phyloP scores from a whole-genome alignment of 2,113 vertebrate genomes.

The Rhinogobius similis region DNA sequence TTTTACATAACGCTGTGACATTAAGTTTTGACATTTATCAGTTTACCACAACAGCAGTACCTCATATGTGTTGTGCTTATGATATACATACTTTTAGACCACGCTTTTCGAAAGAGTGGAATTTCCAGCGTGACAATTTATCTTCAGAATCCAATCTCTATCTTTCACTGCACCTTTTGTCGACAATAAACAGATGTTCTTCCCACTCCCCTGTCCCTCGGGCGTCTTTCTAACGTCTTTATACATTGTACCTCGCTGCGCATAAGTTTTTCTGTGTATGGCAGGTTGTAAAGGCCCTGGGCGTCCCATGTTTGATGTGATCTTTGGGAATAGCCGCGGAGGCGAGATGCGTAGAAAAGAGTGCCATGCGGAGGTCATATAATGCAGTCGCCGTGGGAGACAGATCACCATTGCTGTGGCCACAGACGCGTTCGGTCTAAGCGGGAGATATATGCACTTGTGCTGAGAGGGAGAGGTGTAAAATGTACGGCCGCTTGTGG shows the following conservation, averaged over 20 bases:
- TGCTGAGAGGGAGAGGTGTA: conserved; percentile 25
- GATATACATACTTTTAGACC: conserved; percentile 6
- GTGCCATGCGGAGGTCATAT: conserved; percentile 40
- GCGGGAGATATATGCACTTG: conserved; percentile 26
- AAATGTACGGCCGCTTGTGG: conserved; percentile 15
- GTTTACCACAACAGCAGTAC: not conserved
- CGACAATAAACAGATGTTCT: conserved; percentile 12
- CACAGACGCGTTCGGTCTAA: conserved; percentile 8
- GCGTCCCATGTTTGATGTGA: conserved; percentile 24
- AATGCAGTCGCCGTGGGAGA: conserved; percentile 39
- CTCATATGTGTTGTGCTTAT: not conserved
- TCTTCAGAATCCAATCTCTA: conserved; percentile 3
- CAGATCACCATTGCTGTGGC: conserved; percentile 18
- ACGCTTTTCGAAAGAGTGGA: not conserved
- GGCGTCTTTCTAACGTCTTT: not conserved
- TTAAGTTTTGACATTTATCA: conserved; percentile 5
- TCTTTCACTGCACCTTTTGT: conserved; percentile 1
- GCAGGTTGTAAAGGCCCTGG: not conserved
- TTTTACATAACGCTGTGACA: not conserved
- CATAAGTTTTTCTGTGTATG: not conserved
- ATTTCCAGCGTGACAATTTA: not conserved
- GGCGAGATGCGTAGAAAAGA: conserved; percentile 3
- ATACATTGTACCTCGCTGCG: conserved; percentile 3
- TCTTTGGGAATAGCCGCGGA: conserved; percentile 23
- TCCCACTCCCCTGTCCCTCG: conserved; percentile 6